Evolutionary conservation across 1,140 invertebrate species (phyloP).

Genomic region (Acromyrmex echinatior): DNA sequence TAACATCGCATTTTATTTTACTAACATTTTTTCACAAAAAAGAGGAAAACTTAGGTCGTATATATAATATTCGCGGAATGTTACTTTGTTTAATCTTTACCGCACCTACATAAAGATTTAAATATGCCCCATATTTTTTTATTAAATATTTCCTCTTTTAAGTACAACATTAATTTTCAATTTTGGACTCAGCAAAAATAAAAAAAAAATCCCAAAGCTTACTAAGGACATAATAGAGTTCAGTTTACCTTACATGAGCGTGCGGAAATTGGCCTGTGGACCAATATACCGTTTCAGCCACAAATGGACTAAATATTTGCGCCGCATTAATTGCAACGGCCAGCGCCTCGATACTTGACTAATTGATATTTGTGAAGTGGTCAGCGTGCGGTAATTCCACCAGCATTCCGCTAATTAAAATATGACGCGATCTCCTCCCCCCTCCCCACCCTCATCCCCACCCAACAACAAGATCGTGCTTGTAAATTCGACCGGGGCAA

Average conservation of each 20-base stretch:
- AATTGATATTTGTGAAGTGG: slow-evolving; percentile 79
- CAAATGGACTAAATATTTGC: slow-evolving; percentile 80
- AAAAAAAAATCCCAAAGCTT: too few species aligned
- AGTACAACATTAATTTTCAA: too few species aligned
- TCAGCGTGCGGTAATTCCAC: slow-evolving; percentile 73
- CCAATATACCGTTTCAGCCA: slow-evolving; percentile 27
- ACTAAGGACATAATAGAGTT: too few species aligned
- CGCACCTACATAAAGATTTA: too few species aligned
- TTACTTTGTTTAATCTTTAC: too few species aligned
- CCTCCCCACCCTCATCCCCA: neutral
- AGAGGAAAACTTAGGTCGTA: too few species aligned
- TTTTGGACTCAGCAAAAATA: too few species aligned
- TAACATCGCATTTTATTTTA: too few species aligned
- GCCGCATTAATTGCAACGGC: slow-evolving; percentile 77
- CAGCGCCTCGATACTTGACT: slow-evolving; percentile 71
- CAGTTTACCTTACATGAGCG: neutral
- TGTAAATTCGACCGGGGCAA: slow-evolving; percentile 65
- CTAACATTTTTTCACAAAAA: too few species aligned
- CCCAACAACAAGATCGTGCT: neutral
- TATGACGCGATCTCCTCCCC: slow-evolving; percentile 61
- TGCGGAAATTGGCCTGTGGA: neutral
- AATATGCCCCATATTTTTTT: too few species aligned
- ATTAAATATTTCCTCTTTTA: too few species aligned
- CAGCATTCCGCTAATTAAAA: slow-evolving; percentile 79
- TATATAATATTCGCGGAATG: too few species aligned